Evolutionary conservation across 2,113 vertebrate species (phyloP).

Genomic region (Brachypteracias leptosomus): DNA sequence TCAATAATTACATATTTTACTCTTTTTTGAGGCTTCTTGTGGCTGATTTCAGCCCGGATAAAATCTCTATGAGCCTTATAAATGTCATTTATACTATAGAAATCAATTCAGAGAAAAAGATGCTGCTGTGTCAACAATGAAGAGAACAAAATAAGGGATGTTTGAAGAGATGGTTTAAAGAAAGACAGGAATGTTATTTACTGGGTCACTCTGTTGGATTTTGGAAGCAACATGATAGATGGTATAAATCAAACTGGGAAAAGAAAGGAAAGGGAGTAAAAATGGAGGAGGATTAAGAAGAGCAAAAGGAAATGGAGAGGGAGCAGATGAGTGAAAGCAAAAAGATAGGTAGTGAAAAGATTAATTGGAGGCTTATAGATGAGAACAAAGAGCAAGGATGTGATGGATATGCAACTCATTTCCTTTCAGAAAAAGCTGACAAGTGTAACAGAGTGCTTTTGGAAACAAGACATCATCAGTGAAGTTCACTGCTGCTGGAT

Average conservation of each 20-base stretch:
- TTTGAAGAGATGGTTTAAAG: neutral
- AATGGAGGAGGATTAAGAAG: neutral
- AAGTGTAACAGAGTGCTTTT: neutral
- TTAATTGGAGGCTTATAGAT: neutral
- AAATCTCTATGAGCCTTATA: neutral
- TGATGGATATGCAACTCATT: constrained; percentile 8
- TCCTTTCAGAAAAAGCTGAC: constrained; percentile 25
- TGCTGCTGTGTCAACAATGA: neutral
- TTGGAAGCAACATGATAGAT: neutral
- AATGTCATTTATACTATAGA: neutral
- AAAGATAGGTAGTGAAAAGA: neutral
- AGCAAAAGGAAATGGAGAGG: neutral
- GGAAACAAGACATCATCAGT: neutral
- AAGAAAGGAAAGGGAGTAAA: neutral
- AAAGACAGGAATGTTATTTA: neutral
- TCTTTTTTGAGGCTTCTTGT: neutral
- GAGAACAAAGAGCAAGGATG: neutral
- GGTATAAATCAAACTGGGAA: neutral
- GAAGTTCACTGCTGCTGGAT: neutral
- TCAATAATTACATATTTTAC: neutral
- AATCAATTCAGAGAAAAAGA: neutral
- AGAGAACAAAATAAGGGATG: neutral
- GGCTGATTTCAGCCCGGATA: neutral
- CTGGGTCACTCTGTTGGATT: neutral
- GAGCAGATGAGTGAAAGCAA: neutral